Conservation (phyloP, 2,888 invertebrate genomes). For the Drosophila sordidapex region DNA sequence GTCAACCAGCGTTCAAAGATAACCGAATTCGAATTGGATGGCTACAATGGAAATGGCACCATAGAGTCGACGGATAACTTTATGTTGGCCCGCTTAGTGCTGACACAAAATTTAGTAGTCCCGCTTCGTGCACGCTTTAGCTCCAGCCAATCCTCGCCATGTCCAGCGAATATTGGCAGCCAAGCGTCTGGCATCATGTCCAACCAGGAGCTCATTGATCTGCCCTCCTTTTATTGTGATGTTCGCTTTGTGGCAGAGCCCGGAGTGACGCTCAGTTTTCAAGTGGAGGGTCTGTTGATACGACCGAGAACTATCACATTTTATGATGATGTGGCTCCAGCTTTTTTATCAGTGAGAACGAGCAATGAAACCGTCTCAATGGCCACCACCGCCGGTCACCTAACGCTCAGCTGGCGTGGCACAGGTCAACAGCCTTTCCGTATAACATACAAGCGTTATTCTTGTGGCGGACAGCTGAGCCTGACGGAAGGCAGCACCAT, state of each 20-base stretch:
- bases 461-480: constrained; percentile 89
- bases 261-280: constrained; percentile 72
- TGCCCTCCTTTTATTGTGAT: constrained; percentile 65
- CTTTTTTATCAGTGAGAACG: neutral
- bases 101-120: constrained; percentile 54
- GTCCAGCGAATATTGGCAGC: constrained; percentile 86
- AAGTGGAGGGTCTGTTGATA: constrained; percentile 24
- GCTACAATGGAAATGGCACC: constrained; percentile 81
- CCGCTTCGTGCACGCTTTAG: constrained; percentile 88
- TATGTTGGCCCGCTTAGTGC: constrained; percentile 87
- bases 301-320: constrained; percentile 21
- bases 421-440: constrained; percentile 53
- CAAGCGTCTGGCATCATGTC: constrained; percentile 54
- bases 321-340: constrained; percentile 16
- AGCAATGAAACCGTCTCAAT: constrained; percentile 59
- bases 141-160: constrained; percentile 85
- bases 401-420: constrained; percentile 28
- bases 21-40: constrained; percentile 76
- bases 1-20: constrained; percentile 73
- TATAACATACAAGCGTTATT: constrained; percentile 87
- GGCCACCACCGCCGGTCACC: constrained; percentile 47
- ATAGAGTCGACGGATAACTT: constrained; percentile 88
- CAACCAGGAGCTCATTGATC: constrained; percentile 22
- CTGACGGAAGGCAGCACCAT: constrained; percentile 78
- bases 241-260: constrained; percentile 51